Base-by-base conservation (phyloP, 1,140 invertebrate genomes). In the Ceratosolen fusciceps region DNA sequence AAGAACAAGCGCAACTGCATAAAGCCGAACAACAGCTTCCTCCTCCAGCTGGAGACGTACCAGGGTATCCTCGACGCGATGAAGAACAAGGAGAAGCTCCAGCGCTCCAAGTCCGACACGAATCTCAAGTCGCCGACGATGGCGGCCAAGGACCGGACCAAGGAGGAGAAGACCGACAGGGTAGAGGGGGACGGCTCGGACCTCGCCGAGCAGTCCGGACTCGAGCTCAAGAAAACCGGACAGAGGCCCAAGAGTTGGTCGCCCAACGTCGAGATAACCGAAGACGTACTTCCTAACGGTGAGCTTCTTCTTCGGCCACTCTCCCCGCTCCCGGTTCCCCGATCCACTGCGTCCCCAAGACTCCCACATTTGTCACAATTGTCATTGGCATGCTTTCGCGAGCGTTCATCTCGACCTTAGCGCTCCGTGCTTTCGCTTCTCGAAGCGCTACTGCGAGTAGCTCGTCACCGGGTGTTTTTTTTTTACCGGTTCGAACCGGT, bases 51-150 rank as follows among this genome's bases (percentile, higher is more conserved):
- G 74, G 96, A 98, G 90, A 98, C 96, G 14, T 99, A 99, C 88
- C 96, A 98, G 90, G 97, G 97, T 73, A 98, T 98, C 85, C 91
- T 99, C 74, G 96, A 96, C 88, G 98, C 98, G 0, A 99, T 98
- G 96, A 97, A 96, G 87, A 97, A 98, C 85, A 95, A 96, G 84
- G 96, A 98, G 86, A 97, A 96, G 87, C 90, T 96, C 78, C 95
- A 98, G 84, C 92, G 96, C 75, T 97, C 96, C 58, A 97, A 98
- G 90, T 98, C 97, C 74, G 96, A 98, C 88, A 98, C 96, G 26
- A 97, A 97, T 89, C 88, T 97, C 16, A 96, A 96, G 87, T 93
- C 93, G 29, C 94, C 94, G 1, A 76, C 79, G 37, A 86, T 90
- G 54, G 85, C 87, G 62, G 52, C 74, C 16, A 92, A 87, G 74